A percentile compares a stretch with the other conserved stretches of the same genome.
Conservation (phyloP, 2,113 vertebrate species). For the Epinephelus moara region DNA sequence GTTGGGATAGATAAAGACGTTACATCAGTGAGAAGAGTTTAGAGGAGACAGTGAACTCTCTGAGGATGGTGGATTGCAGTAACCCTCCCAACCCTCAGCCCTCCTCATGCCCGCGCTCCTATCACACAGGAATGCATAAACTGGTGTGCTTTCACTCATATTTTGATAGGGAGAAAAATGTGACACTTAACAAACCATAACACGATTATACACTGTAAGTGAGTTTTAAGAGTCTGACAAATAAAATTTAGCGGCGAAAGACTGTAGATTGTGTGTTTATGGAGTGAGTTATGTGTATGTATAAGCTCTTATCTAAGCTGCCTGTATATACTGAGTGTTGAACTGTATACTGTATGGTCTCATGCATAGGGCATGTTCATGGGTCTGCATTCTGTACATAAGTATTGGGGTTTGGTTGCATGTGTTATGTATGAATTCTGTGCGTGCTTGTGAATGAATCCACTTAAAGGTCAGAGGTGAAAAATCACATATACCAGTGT, state of each 20-base stretch:
- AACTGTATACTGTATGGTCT: conserved; percentile 7
- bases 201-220: background rate
- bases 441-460: background rate
- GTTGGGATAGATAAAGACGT: background rate
- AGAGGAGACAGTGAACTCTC: conserved; percentile 10
- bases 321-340: conserved; percentile 20
- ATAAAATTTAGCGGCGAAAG: background rate
- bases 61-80: conserved; percentile 23
- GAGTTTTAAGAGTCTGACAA: background rate
- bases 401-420: background rate
- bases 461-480: background rate
- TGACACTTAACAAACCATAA: conserved; percentile 36
- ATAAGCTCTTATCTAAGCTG: conserved; percentile 11
- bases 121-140: conserved; percentile 40
- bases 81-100: background rate
- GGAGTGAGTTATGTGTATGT: background rate
- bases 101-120: background rate
- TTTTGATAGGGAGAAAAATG: background rate
- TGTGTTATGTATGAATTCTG: conserved; percentile 14
- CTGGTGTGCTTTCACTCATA: conserved; percentile 15
- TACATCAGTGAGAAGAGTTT: background rate
- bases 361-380: conserved; percentile 13
- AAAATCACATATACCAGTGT: background rate
- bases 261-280: background rate
- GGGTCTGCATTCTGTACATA: background rate